Evolutionary conservation across 2,797 vertebrate species (phyloP).

Genomic region (Luscinia megarhynchos): DNA sequence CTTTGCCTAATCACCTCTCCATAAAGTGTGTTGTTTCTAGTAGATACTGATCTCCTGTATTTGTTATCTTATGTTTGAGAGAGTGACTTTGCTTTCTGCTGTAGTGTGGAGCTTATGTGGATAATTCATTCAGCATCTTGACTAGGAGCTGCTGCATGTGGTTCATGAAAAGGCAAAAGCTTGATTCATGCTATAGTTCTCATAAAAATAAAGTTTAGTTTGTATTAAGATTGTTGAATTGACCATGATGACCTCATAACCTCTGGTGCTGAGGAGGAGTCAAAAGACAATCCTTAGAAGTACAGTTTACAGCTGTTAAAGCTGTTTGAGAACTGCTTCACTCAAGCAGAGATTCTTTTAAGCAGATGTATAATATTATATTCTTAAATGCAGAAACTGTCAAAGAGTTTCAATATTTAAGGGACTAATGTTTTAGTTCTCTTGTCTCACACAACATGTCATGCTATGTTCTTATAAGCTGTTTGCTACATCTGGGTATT

Average conservation of each 20-base stretch:
- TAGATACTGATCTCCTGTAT: constrained; percentile 2
- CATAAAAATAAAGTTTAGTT: background rate
- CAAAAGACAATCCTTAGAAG: background rate
- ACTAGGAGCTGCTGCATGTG: background rate
- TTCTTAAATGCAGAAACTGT: background rate
- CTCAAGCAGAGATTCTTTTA: background rate
- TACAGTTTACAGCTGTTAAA: background rate
- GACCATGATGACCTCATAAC: background rate
- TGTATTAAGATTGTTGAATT: background rate
- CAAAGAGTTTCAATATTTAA: background rate
- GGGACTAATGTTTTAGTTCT: background rate
- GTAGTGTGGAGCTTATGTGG: background rate
- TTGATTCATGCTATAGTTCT: background rate
- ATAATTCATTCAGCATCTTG: background rate
- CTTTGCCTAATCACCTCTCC: constrained; percentile 1
- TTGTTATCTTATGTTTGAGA: constrained; percentile 24
- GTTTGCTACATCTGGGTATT: background rate
- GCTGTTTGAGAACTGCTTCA: background rate
- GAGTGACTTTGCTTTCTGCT: background rate
- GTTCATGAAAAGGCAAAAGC: background rate
- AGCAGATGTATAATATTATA: accelerated
- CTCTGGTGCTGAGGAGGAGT: background rate
- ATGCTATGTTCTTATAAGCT: background rate
- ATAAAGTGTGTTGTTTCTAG: constrained; percentile 21
- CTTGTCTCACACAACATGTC: accelerated